Evolutionary conservation across 2,888 invertebrate species (phyloP).

Genomic region (Strigamia maritima): DNA sequence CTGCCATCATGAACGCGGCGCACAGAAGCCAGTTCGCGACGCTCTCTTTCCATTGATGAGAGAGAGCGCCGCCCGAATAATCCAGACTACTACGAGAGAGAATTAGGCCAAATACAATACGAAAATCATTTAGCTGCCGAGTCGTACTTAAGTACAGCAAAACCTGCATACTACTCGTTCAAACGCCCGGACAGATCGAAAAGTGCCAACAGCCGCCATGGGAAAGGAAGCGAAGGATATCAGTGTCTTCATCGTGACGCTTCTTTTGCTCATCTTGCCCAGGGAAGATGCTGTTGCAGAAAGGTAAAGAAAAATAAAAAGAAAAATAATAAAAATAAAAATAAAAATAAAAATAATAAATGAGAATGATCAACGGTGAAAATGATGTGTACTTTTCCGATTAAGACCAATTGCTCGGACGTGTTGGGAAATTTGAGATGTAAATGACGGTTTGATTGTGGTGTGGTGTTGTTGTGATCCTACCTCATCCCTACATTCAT

Average conservation of each 20-base stretch:
- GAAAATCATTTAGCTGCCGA: slow-evolving; percentile 21
- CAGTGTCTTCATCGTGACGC: slow-evolving; percentile 31
- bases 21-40: slow-evolving; percentile 20
- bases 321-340: too few species aligned
- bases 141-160: neutral
- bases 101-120: slow-evolving; percentile 16
- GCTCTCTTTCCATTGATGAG: slow-evolving; percentile 24
- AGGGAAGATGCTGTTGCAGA: slow-evolving; percentile 34
- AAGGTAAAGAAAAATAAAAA: too few species aligned
- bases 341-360: too few species aligned
- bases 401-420: neutral
- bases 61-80: slow-evolving; percentile 16
- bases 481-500: neutral
- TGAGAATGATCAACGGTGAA: neutral
- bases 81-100: neutral
- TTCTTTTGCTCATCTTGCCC: slow-evolving; percentile 37
- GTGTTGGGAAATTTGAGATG: neutral
- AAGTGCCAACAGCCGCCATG: slow-evolving; percentile 21
- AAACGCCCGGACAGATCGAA: slow-evolving; percentile 4
- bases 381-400: neutral
- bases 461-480: neutral
- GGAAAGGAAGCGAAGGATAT: slow-evolving; percentile 35
- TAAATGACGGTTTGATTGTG: neutral
- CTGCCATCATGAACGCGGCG: slow-evolving; percentile 28
- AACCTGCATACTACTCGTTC: slow-evolving; percentile 25